Evolutionary conservation across 2,888 invertebrate species (phyloP), one percentile per base, ranked within the genome.

Genomic region (Eupeodes latifasciatus): DNA sequence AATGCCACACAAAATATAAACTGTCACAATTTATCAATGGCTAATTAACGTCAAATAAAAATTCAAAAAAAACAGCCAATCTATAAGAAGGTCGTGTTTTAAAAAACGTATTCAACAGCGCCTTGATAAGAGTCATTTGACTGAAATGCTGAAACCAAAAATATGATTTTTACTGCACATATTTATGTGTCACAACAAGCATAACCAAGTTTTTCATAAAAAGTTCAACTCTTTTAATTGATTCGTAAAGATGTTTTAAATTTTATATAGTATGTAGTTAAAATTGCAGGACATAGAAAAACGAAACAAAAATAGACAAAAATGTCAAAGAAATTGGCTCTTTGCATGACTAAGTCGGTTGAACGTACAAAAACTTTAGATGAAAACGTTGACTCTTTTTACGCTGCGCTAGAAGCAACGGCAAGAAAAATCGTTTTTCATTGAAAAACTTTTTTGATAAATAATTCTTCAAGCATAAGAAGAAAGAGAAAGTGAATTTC

Each of bases 361-460:
- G 67, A 55, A 77, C 27, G 62, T n/a, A 27, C 27, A 57, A 72
- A 78, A 78, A 57, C 78, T 78, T 72, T 49, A 77, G 69, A 71
- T 62, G 77, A 77, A 55, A 64, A 82, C 64, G 78, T 57, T 66
- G 82, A 76, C 59, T 76, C 19, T 76, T 69, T 40, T 40, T 40
- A 9, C 40, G 40, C 40, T 27, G 27, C 2, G 82, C 71, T 62
- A 19, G 47, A 44, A 61, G 82, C 71, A 16, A 49, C 61, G 5
- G 3, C 7, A 76, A 78, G 78, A 71, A 83, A 78, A 59, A 62
- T 79, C 72, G 66, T 67, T 64, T 84, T 84, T 80, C 84, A 80
- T 84, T 79, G 84, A 74, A 84, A 84, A 84, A 84, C 67, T 84
- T 84, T 80, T 74, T 79, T 78, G 69, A 78, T 82, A 59, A 40